Evolutionary conservation across 2,797 vertebrate genomes (phyloP).

Genomic region (Myiotriccus ornatus): DNA sequence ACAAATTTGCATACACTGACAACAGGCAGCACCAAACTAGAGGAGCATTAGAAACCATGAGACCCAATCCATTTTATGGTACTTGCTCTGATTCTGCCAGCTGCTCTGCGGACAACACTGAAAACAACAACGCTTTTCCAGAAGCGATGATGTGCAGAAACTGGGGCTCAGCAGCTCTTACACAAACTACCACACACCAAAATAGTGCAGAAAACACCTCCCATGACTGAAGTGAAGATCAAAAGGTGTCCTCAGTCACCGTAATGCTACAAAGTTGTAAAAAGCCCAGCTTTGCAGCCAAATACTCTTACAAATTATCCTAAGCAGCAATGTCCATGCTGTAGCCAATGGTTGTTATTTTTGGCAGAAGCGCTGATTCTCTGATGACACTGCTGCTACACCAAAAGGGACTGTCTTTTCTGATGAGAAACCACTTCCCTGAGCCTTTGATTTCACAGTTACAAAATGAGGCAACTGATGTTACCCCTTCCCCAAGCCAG

Average conservation of each 20-base stretch:
- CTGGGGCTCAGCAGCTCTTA: neutral
- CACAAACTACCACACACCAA: neutral
- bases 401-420: neutral
- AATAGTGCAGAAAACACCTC: neutral
- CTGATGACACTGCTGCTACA: neutral
- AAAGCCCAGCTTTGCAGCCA: neutral
- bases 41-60: neutral
- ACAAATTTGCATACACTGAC: neutral
- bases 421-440: neutral
- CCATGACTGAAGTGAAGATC: neutral
- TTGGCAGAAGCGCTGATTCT: neutral
- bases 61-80: neutral
- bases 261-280: neutral
- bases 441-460: neutral
- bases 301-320: neutral
- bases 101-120: fast-evolving
- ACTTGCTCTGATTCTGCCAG: neutral
- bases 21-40: neutral
- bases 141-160: neutral
- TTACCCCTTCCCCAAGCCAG: neutral
- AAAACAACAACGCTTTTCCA: neutral
- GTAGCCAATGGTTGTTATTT: neutral
- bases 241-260: neutral
- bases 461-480: neutral
- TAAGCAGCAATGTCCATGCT: neutral